Evolutionary conservation across 2,113 vertebrate species (phyloP), one percentile per base, ranked within the genome.

Genomic region (Toxotes chatareus): DNA sequence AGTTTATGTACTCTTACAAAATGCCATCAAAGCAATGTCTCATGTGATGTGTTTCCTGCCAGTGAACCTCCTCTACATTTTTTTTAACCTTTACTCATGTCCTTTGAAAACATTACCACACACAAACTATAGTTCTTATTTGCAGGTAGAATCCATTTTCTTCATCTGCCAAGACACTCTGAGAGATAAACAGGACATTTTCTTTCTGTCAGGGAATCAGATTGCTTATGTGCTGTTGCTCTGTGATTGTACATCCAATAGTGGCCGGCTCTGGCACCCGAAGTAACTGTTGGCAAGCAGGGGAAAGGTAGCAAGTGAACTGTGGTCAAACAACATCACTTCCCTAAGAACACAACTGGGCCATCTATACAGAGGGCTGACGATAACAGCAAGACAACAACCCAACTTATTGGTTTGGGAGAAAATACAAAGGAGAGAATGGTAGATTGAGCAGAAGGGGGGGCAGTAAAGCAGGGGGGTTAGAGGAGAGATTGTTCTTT

Each of bases 321-420:
- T 90, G 74, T 86, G 86, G 90, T 87, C 88, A 90, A 92, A 93
- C 90, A 90, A 88, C 85, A 89, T 70, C 77, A 87, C 89, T 82
- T 89, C 80, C 88, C 85, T 60, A 70, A 84, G 86, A 87, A 86
- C 83, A 90, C 82, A 84, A 86, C 81, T 73, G 85, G 90, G 87
- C 84, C 85, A 73, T 88, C 75, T 38, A 79, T 86, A 87, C 79
- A 89, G 82, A 86, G 32, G 86, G 42, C 63, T 76, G 42, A 73
- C 47, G 73, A 80, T 84, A 87, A 87, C 84, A 84, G 78, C 82
- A 56, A 79, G 76, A 86, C 66, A 87, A 90, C 89, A 89, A 89
- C 70, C 76, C 47, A 82, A 88, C 90, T 89, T 79, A 87, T 84
- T 90, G 86, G 91, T 83, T 86, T 68, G 82, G 46, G 86, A 59